A percentile compares a stretch with the other conserved stretches of the same genome.
phyloP scores from a whole-genome alignment of 2,888 invertebrate genomes.

The Anorthoa munda region DNA sequence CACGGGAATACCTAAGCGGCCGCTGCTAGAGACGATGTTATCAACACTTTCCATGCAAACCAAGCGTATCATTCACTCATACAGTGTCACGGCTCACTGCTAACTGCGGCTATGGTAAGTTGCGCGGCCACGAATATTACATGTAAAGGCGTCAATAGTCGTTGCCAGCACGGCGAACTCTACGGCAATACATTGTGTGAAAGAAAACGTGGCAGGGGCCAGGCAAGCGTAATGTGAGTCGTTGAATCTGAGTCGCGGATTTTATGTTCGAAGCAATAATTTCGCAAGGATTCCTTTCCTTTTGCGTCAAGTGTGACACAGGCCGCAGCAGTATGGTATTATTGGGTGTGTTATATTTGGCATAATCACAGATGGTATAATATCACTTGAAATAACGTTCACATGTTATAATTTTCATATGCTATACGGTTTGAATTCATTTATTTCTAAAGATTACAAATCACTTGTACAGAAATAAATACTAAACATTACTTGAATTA shows the following conservation, averaged over 20 bases:
- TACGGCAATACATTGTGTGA: neutral
- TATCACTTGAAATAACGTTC: no score
- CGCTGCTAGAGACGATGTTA: neutral
- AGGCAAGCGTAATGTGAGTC: neutral
- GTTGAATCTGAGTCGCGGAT: constrained; percentile 16
- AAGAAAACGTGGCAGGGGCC: neutral
- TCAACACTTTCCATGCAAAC: neutral
- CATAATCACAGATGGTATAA: no score
- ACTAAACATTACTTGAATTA: no score
- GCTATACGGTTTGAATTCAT: no score
- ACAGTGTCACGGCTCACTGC: neutral
- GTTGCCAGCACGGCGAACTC: neutral
- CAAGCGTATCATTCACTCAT: neutral
- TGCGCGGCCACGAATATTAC: neutral
- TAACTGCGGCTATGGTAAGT: neutral
- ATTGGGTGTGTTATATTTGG: no score
- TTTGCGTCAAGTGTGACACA: neutral
- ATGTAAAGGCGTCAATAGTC: neutral
- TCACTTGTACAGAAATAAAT: no score
- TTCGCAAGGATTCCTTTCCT: neutral
- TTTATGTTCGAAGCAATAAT: neutral
- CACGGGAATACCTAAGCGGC: neutral
- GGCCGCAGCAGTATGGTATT: neutral
- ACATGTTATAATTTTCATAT: no score
- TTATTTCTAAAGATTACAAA: no score